Conservation (phyloP, 2,888 invertebrate genomes). For the Caradrina clavipalpis region DNA sequence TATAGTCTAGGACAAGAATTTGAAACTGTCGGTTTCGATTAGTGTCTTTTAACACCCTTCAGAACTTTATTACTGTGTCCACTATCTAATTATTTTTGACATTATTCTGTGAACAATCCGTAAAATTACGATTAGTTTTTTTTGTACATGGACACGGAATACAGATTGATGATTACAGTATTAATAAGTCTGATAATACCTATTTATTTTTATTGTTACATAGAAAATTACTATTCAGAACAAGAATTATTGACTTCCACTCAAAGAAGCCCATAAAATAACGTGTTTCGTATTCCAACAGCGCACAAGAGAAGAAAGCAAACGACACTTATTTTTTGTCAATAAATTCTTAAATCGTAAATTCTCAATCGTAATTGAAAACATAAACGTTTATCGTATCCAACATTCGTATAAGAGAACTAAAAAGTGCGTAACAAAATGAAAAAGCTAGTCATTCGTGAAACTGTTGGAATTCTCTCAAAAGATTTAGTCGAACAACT, state of each 20-base stretch:
- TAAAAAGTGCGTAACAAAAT: conserved; percentile 38
- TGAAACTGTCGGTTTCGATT: too few relatives aligned
- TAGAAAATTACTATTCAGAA: conserved; percentile 8
- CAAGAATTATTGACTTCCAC: background rate
- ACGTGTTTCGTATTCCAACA: conserved; percentile 28
- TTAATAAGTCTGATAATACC: background rate
- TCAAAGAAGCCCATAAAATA: conserved; percentile 16
- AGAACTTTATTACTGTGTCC: background rate
- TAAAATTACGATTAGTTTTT: background rate
- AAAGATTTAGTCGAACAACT: conserved; percentile 54
- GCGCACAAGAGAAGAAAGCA: conserved; percentile 6
- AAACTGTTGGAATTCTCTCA: conserved; percentile 37
- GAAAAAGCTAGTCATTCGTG: conserved; percentile 45
- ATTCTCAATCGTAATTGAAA: conserved; percentile 41
- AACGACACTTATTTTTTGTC: conserved; percentile 4
- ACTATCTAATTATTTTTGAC: background rate
- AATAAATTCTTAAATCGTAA: conserved; percentile 42
- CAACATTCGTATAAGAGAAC: conserved; percentile 9
- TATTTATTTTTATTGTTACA: background rate
- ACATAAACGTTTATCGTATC: conserved; percentile 38
- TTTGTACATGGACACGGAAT: background rate
- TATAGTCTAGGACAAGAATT: too few relatives aligned
- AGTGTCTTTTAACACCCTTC: too few relatives aligned
- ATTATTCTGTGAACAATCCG: background rate
- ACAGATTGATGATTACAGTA: background rate